phyloP scores from a whole-genome alignment of 1,140 invertebrate genomes.

The Orchestia grillus region DNA sequence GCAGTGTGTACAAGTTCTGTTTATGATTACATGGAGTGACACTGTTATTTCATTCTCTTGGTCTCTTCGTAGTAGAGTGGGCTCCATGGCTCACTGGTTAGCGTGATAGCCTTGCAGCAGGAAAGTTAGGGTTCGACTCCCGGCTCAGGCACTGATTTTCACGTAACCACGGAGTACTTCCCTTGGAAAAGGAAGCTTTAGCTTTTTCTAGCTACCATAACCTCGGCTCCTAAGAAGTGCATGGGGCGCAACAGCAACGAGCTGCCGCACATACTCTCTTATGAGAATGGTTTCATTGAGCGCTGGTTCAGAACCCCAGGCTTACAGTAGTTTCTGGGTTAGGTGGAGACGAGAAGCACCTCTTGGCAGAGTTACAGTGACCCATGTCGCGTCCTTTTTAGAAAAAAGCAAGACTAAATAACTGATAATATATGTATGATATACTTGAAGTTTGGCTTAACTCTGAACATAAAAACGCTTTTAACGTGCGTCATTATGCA shows the following conservation, averaged over 20 bases:
- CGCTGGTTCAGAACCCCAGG: not conserved
- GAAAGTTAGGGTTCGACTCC: too few species aligned
- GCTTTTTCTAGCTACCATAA: not conserved
- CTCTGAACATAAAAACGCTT: not conserved
- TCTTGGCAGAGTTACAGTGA: not conserved
- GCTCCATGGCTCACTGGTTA: too few species aligned
- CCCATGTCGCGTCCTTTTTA: too few species aligned
- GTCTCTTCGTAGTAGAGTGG: too few species aligned
- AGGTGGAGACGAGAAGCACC: not conserved
- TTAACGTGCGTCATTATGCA: not conserved
- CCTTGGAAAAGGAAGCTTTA: too few species aligned
- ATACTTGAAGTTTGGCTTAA: not conserved
- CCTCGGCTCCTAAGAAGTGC: not conserved
- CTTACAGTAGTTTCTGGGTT: not conserved
- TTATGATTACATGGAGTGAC: not conserved
- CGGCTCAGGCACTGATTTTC: too few species aligned
- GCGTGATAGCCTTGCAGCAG: too few species aligned
- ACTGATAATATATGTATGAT: not conserved
- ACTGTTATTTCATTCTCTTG: not conserved
- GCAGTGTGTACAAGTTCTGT: too few species aligned
- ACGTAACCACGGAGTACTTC: too few species aligned
- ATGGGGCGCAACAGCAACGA: not conserved
- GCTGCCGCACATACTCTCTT: not conserved
- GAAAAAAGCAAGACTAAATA: not conserved
- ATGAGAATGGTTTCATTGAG: not conserved